These are phyloP conservation scores for Megamerina dolium DNA, from an alignment of 2,888 invertebrate genomes.

Conservation along the genomic window DNA sequence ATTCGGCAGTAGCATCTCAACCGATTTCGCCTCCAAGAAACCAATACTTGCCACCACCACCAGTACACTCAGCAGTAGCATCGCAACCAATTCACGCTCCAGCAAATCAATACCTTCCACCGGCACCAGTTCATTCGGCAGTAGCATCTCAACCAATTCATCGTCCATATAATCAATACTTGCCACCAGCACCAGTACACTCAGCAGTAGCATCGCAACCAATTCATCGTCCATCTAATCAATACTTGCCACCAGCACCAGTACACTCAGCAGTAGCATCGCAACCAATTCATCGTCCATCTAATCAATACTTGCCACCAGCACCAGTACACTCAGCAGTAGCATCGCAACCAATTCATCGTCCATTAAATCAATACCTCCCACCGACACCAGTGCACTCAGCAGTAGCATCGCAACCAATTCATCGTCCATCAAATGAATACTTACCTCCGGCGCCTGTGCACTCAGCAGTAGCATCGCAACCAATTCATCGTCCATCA, in stretches of 20 bases:
- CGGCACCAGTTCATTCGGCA: slow-evolving; percentile 5
- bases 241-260: slow-evolving; percentile 9
- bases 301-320: slow-evolving; percentile 7
- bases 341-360: neutral
- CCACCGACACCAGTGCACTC: neutral
- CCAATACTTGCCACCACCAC: slow-evolving; percentile 15
- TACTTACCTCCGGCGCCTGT: neutral
- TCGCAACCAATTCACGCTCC: slow-evolving; percentile 8
- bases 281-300: neutral
- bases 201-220: slow-evolving; percentile 1
- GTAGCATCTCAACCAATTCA: slow-evolving; percentile 3
- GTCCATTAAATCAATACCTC: neutral
- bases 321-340: neutral
- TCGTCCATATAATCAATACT: slow-evolving; percentile 10
- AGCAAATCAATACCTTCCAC: slow-evolving; percentile 11
- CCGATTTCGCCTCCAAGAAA: slow-evolving; percentile 7
- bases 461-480: neutral
- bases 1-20: neutral
- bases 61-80: neutral
- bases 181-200: slow-evolving; percentile 6
- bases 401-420: neutral
- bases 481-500: neutral
- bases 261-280: slow-evolving; percentile 6
- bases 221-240: slow-evolving; percentile 1
- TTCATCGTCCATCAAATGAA: neutral